Evolutionary conservation across 2,888 invertebrate species (phyloP), one percentile per base, ranked within the genome.

Genomic region (Lordiphosa andalusiaca): DNA sequence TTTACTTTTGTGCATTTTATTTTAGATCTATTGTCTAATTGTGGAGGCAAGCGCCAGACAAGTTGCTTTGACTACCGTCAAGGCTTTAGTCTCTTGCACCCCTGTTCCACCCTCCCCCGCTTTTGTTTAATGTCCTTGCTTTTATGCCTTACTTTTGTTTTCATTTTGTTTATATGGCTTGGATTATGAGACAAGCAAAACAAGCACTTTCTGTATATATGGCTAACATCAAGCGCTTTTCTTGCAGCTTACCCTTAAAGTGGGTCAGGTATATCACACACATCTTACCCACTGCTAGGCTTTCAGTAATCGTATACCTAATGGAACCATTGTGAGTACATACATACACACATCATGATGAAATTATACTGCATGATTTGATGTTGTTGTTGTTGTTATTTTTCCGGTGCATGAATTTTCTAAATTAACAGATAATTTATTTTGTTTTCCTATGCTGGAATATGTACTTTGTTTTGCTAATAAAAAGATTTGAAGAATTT

Each of bases 181-280:
- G 30, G 30, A 10, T 5, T 30, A 30, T 30, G 10, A 13, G 5
- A 19, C 13, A 38, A 16, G 39, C 30, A 48, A 10, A 21, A 21
- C 21, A 40, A 9, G 40, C n/a, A 23, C 7, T 40, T n/a, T 38
- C 19, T 35, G 37, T 35, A 52, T 19, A 49, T 38, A 49, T 38
- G 42, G 71, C 63, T 80, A 71, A 80, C 48, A 56, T 44, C 19
- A 64, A 44, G 63, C 58, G 64, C 49, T 62, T 76, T 48, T 76
- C 40, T 77, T 80, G 21, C 81, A 81, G 81, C 66, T 51, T 48
- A 55, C 58, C 42, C 55, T 42, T 42, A 68, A 48, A 55, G 39
- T 49, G 48, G 61, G 50, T 55, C 50, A 57, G 12, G 62, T 50
- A 48, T 50, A 39, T 36, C 47, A 48, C 25, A 57, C 37, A 35